These are phyloP conservation scores for Cyaniris semiargus DNA, from an alignment of 2,888 invertebrate genomes.

Conservation along the genomic window DNA sequence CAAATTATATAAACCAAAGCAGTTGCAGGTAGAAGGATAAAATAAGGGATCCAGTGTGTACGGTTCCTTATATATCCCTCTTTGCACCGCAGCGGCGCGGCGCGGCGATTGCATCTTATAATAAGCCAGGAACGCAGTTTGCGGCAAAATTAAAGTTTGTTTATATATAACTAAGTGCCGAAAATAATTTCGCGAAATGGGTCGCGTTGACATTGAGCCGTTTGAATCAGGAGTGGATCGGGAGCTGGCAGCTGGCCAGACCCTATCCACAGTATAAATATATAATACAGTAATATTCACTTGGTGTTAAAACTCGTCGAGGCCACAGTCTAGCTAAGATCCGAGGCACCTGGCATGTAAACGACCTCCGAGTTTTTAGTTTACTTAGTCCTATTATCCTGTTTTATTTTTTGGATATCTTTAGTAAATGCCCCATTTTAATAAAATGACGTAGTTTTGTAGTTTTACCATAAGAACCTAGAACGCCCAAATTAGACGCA, in stretches of 20 bases:
- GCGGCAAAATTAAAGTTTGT: not conserved
- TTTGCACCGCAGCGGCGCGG: not conserved
- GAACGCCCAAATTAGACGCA: no score
- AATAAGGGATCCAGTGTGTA: not conserved
- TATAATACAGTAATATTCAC: not conserved
- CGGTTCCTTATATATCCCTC: not conserved
- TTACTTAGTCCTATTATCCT: no score
- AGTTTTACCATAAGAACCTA: no score
- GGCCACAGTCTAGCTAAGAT: no score
- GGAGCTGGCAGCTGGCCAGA: conserved; percentile 61
- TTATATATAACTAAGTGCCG: conserved; percentile 6
- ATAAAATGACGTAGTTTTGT: no score
- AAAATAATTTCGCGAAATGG: conserved; percentile 33
- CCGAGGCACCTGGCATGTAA: no score
- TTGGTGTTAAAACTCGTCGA: not conserved
- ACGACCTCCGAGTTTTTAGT: no score
- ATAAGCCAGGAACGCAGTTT: conserved; percentile 4
- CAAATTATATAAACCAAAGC: no score
- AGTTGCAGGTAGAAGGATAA: no score
- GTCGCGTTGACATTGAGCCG: conserved; percentile 68
- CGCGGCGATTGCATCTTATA: not conserved
- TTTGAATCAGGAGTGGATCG: conserved; percentile 50
- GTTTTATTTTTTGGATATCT: no score
- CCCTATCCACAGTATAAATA: conserved; percentile 37
- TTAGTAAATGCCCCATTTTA: no score